Evolutionary conservation across 2,888 invertebrate species (phyloP), one percentile per base, ranked within the genome.

Genomic region (Scaptodrosophila latifasciaeformis): DNA sequence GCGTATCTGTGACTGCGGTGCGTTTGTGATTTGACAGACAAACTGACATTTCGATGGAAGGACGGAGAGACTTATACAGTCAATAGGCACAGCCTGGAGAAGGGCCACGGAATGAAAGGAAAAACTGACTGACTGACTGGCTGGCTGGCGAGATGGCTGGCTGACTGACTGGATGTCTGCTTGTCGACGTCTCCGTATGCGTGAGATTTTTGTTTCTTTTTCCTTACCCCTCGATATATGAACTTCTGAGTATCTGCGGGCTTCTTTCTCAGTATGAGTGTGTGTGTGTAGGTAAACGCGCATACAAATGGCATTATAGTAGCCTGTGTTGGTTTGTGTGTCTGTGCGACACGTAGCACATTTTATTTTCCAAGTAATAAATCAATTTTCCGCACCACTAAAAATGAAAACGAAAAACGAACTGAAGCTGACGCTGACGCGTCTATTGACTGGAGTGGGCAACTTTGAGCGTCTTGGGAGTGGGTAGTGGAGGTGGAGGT

Each of bases 351-450:
- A 76, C 76, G 76, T 76, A 76, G 81, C 76, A 76, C 81, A 76
- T 76, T 76, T 76, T 76, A 76, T 76, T 76, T 76, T 81, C 78
- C 81, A 79, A 81, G 77, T 80, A 81, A 77, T 77, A 77, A 77
- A 77, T 77, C 77, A 77, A 77, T 77, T 77, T 81, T 81, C 77
- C 79, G 76, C 77, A 77, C 77, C 77, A 77, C 79, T 78, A 77
- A 79, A 81, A 77, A 77, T 81, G 76, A 81, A 81, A 81, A 81
- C 81, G 78, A 82, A 74, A 69, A 80, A 69, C 74, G 77, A 78
- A 78, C 64, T 61, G 72, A 71, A 71, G 62, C 71, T 58, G 63
- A 70, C 58, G 64, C 77, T 69, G 70, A 71, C 78, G 78, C 79
- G 75, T 75, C 71, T 75, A 72, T 78, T 75, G 72, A 72, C 67